Conservation (phyloP, 2,113 vertebrate genomes). For the Dolichallabes microphthalmus region DNA sequence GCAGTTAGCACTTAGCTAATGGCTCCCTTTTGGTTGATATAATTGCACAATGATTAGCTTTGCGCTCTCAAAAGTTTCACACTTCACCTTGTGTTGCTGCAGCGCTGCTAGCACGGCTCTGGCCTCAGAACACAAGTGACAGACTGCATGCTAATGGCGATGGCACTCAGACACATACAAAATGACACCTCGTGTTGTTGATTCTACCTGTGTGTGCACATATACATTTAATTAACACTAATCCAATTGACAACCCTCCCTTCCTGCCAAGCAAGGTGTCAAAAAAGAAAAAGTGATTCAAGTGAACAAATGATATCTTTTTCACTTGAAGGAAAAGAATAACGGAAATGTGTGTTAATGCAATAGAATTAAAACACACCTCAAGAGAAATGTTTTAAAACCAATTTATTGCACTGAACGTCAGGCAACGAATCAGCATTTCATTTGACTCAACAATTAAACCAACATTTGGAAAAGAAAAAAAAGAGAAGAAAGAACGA, state of each 20-base stretch:
- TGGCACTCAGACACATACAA: conserved; percentile 35
- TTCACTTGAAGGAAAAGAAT: neutral
- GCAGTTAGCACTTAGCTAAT: conserved; percentile 63
- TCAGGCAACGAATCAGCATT: neutral
- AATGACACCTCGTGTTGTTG: conserved; percentile 43
- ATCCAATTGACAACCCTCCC: conserved; percentile 65
- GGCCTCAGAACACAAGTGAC: conserved; percentile 28
- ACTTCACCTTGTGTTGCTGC: conserved; percentile 65
- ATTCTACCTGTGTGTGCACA: conserved; percentile 53
- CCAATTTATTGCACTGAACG: neutral
- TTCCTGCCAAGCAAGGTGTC: conserved; percentile 67
- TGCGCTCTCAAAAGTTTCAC: conserved; percentile 67
- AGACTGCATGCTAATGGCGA: conserved; percentile 12
- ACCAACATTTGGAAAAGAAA: neutral
- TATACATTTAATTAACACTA: conserved; percentile 68
- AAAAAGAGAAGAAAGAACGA: neutral
- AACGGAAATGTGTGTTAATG: too few relatives aligned
- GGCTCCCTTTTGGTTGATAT: conserved; percentile 70
- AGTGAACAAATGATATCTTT: conserved; percentile 46
- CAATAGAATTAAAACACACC: neutral
- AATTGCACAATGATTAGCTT: conserved; percentile 69
- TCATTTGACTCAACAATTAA: neutral
- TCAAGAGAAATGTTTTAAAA: neutral
- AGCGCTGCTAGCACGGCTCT: conserved; percentile 6
- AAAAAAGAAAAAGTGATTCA: conserved; percentile 68